phyloP scores from a whole-genome alignment of 2,888 invertebrate species.

The Drosophila austrosaltans region DNA sequence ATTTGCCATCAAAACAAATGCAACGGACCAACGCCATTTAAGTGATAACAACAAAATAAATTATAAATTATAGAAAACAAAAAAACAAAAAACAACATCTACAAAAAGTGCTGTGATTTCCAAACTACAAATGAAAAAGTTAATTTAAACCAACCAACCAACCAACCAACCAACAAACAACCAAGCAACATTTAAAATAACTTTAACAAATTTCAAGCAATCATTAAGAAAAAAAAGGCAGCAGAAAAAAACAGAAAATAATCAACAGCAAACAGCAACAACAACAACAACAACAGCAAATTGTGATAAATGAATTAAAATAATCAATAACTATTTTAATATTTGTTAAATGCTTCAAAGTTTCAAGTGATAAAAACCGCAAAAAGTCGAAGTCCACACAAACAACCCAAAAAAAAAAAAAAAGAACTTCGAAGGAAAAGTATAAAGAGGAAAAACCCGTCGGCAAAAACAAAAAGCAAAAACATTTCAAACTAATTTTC shows the following conservation, averaged over 20 bases:
- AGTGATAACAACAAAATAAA: conserved; percentile 70
- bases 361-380: conserved; percentile 60
- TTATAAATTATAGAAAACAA: conserved; percentile 45
- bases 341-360: conserved; percentile 53
- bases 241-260: conserved; percentile 57
- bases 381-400: not conserved
- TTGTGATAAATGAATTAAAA: conserved; percentile 69
- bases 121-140: conserved; percentile 72
- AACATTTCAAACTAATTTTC: conserved; percentile 43
- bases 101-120: conserved; percentile 78
- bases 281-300: conserved; percentile 62
- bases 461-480: conserved; percentile 29
- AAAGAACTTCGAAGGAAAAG: conserved; percentile 12
- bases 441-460: conserved; percentile 17
- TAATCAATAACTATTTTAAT: conserved; percentile 37
- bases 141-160: conserved; percentile 55
- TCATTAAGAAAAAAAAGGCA: conserved; percentile 51
- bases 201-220: conserved; percentile 59
- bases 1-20: conserved; percentile 78
- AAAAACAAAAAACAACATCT: conserved; percentile 56
- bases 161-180: conserved; percentile 48
- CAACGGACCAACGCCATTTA: conserved; percentile 81
- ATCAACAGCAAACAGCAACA: conserved; percentile 34
- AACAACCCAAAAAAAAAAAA: conserved; percentile 36
- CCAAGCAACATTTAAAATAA: conserved; percentile 67